Conservation (phyloP, 2,113 vertebrate species). For the Thalassoma bifasciatum region DNA sequence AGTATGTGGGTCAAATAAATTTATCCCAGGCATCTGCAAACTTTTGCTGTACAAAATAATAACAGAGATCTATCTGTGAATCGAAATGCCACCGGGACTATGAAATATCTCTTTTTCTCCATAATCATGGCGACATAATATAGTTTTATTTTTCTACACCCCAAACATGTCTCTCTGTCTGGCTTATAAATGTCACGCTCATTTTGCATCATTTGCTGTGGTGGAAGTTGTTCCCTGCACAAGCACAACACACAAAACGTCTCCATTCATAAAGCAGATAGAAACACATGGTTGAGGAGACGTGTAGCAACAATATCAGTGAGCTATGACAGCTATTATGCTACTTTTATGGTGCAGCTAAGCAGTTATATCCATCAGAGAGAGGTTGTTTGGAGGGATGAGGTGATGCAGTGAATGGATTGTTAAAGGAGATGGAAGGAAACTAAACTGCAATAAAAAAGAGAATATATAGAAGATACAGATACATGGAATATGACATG, state of each 20-base stretch:
- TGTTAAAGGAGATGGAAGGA: background rate
- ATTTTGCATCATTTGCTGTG: background rate
- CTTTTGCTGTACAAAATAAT: background rate
- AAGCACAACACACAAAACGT: slow-evolving; percentile 22
- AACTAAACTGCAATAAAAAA: background rate
- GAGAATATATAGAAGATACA: background rate
- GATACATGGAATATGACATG: background rate
- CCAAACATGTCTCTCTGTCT: background rate
- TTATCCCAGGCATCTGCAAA: background rate
- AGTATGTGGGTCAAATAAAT: background rate
- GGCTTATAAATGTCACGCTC: background rate
- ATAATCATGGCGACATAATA: background rate
- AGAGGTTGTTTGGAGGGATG: slow-evolving; percentile 6
- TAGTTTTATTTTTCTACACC: background rate
- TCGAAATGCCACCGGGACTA: background rate
- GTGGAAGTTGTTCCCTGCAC: background rate
- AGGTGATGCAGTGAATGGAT: background rate
- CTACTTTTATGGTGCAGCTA: slow-evolving; percentile 35
- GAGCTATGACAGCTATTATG: slow-evolving; percentile 52
- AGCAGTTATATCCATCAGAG: slow-evolving; percentile 33
- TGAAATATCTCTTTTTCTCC: background rate
- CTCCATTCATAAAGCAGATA: slow-evolving; percentile 19
- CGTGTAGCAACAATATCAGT: slow-evolving; percentile 32
- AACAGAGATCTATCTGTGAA: too few relatives aligned
- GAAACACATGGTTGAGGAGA: slow-evolving; percentile 38